Percentiles rank a stretch among this genome's conserved stretches.
Evolutionary conservation across 2,888 invertebrate species (phyloP).

Genomic region (Scaptomyza parva): DNA sequence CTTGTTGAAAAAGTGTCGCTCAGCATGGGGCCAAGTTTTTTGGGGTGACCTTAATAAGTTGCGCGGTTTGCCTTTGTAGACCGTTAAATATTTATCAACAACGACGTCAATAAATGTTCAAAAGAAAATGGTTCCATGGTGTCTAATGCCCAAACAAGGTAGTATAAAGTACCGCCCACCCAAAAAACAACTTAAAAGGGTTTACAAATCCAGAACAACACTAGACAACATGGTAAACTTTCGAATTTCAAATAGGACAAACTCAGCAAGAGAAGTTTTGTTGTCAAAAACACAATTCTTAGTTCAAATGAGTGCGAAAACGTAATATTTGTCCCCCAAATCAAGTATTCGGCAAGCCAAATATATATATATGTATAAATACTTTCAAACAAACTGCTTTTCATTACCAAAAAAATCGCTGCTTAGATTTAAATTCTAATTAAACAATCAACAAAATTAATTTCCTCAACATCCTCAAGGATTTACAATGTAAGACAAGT

Average conservation of each 20-base stretch:
- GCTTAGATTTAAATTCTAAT: too few relatives aligned
- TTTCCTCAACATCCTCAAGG: neutral
- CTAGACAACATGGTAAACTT: neutral
- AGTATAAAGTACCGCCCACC: neutral
- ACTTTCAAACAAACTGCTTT: neutral
- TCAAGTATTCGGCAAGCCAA: neutral
- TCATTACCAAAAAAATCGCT: neutral
- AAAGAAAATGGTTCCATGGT: conserved; percentile 42
- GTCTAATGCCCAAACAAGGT: conserved; percentile 41
- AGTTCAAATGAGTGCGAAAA: too few relatives aligned
- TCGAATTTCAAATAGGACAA: neutral
- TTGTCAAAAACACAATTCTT: too few relatives aligned
- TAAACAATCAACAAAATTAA: neutral
- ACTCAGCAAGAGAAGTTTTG: neutral
- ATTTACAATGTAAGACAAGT: conserved; percentile 1
- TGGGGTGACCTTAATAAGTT: conserved; percentile 62
- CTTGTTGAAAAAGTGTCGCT: conserved; percentile 57
- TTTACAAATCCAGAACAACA: conserved; percentile 21
- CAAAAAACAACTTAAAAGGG: conserved; percentile 12
- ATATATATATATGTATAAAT: too few relatives aligned
- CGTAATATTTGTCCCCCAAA: too few relatives aligned
- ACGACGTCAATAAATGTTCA: conserved; percentile 67
- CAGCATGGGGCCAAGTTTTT: conserved; percentile 52
- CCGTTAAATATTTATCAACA: conserved; percentile 71
- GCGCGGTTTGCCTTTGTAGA: conserved; percentile 55